Conservation (phyloP, 1,140 invertebrate species). For the Scaptomyza hsui region DNA sequence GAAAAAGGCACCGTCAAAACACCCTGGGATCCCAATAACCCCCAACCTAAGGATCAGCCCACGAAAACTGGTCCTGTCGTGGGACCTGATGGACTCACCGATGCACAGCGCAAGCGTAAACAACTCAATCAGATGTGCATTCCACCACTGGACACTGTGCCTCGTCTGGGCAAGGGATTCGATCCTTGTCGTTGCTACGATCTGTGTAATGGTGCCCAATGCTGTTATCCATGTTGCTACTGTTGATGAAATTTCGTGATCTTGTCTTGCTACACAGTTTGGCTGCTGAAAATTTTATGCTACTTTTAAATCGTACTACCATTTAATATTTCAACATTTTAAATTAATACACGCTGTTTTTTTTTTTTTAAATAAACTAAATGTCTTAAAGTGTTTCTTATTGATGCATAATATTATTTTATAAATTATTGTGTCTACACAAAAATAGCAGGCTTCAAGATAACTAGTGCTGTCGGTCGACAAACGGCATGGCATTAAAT, state of each 20-base stretch:
- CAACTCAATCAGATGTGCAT: not conserved
- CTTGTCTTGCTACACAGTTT: no score
- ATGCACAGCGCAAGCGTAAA: constrained; percentile 24
- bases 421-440: no score
- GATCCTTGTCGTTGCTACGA: constrained; percentile 26
- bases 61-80: not conserved
- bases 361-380: no score
- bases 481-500: constrained; percentile 50
- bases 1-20: not conserved
- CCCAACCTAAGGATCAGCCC: not conserved
- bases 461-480: not conserved
- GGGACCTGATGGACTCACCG: constrained; percentile 30
- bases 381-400: no score
- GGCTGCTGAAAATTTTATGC: not conserved
- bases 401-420: no score
- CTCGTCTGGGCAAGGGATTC: constrained; percentile 20
- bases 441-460: no score
- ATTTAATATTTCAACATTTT: not conserved
- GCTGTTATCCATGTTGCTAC: constrained; percentile 28
- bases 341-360: constrained; percentile 5
- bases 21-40: constrained; percentile 40
- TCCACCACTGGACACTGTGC: constrained; percentile 29
- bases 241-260: not conserved
- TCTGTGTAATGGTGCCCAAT: not conserved
- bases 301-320: not conserved